These are phyloP conservation scores for Ptilodon capucinus DNA, from an alignment of 2,888 invertebrate genomes.

Conservation along the genomic window DNA sequence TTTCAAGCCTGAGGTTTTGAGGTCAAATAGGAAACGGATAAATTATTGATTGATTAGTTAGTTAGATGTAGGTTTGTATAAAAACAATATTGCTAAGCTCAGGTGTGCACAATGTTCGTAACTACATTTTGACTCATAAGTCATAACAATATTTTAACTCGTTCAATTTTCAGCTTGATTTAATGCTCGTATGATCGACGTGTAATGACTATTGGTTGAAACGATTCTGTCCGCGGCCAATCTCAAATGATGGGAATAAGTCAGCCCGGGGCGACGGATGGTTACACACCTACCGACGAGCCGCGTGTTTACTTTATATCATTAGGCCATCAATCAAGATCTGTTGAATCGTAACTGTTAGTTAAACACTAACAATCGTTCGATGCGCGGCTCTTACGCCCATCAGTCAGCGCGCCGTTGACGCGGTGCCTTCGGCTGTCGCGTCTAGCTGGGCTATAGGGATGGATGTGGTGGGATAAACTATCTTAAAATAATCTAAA, in stretches of 20 bases:
- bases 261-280: conserved; percentile 52
- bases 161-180: conserved; percentile 1
- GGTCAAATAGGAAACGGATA: background rate
- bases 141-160: background rate
- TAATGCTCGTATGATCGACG: conserved; percentile 1
- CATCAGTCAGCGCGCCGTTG: conserved; percentile 71
- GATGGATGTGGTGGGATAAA: background rate
- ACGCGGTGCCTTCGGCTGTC: conserved; percentile 54
- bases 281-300: conserved; percentile 57
- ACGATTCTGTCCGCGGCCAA: conserved; percentile 42
- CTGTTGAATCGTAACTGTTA: conserved; percentile 77
- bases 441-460: conserved; percentile 12
- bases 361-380: conserved; percentile 77
- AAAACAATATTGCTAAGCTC: no score
- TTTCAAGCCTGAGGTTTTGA: no score
- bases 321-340: conserved; percentile 81
- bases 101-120: background rate
- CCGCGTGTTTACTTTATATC: conserved; percentile 77
- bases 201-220: conserved; percentile 37
- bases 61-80: no score
- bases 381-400: conserved; percentile 56
- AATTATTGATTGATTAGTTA: background rate
- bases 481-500: background rate
- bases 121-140: background rate
- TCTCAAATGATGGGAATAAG: conserved; percentile 49